Conservation (phyloP, 2,113 vertebrate species). For the Phalacrocorax brasilianus region DNA sequence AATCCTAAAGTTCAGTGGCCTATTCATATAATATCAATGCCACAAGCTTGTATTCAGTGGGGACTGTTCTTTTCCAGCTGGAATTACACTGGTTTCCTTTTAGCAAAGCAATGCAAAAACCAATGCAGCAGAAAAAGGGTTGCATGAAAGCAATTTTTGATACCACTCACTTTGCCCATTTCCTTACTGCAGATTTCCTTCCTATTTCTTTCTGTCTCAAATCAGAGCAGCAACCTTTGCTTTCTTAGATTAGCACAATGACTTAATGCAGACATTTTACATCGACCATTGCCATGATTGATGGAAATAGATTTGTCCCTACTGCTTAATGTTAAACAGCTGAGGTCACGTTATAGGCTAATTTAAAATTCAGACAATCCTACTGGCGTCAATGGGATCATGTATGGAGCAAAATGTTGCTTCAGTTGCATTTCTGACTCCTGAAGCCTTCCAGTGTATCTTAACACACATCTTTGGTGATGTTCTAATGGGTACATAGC, state of each 20-base stretch:
- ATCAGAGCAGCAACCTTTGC: background rate
- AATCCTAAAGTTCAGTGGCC: background rate
- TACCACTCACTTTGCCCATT: background rate
- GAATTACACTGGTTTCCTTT: background rate
- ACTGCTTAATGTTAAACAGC: background rate
- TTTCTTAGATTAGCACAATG: background rate
- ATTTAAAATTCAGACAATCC: constrained; percentile 25
- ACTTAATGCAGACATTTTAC: background rate
- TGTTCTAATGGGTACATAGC: background rate
- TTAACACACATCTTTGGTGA: background rate
- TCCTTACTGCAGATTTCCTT: background rate
- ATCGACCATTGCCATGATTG: background rate
- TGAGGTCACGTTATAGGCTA: background rate
- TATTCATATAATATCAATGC: background rate
- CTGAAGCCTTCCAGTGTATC: background rate
- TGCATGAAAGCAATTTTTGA: background rate
- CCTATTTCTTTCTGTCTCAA: background rate
- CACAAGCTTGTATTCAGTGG: background rate
- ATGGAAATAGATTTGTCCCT: background rate
- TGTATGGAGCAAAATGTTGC: background rate
- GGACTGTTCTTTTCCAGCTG: background rate
- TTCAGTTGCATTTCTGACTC: background rate
- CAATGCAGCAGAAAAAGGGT: background rate
- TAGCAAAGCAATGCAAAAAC: background rate
- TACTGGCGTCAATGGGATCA: background rate